Evolutionary conservation across 2,888 invertebrate species (phyloP).

Genomic region (Plemyria rubiginata): DNA sequence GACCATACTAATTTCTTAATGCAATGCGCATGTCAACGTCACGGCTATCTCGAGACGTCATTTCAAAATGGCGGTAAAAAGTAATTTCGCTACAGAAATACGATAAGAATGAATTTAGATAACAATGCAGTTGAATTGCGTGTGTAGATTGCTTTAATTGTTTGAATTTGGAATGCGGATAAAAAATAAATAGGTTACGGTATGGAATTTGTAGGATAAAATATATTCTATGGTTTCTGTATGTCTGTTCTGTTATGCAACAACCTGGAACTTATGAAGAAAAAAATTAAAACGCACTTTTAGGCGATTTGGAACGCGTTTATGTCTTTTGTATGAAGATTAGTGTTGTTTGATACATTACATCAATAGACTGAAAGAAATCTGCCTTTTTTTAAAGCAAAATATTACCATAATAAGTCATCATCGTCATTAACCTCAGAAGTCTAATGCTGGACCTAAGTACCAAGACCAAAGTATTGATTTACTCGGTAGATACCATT

Average conservation of each 20-base stretch:
- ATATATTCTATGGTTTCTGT: no score
- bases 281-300: no score
- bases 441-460: no score
- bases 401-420: no score
- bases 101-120: constrained; percentile 40
- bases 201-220: not conserved
- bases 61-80: constrained; percentile 52
- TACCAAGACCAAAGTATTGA: no score
- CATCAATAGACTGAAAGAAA: no score
- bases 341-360: no score
- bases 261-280: no score
- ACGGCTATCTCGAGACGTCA: constrained; percentile 63
- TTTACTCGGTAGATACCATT: no score
- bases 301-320: constrained; percentile 27
- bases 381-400: no score
- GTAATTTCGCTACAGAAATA: constrained; percentile 56
- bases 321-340: constrained; percentile 38
- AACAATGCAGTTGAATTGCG: constrained; percentile 31
- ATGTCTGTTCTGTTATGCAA: no score
- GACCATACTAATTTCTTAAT: constrained; percentile 57
- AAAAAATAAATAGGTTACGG: constrained; percentile 11
- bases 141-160: constrained; percentile 33
- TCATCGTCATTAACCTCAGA: no score
- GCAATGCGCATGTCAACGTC: constrained; percentile 78
- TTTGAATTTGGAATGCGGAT: constrained; percentile 28